Evolutionary conservation across 2,797 vertebrate genomes (phyloP), one percentile per base, ranked within the genome.

Genomic region (Pantherophis vulpinus): DNA sequence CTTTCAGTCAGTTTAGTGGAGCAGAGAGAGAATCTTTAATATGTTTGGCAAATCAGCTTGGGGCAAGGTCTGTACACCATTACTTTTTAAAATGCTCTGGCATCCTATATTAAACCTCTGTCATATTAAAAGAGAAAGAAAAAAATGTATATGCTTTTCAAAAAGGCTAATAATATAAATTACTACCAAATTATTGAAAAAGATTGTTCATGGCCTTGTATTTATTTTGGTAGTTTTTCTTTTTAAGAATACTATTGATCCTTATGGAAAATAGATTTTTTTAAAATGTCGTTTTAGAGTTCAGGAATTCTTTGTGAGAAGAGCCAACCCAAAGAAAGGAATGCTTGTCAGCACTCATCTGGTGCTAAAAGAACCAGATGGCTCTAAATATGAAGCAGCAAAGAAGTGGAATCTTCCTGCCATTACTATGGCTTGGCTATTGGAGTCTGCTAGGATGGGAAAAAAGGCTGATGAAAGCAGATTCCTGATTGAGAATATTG

Each of bases 261-360:
- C 51, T 55, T 70, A 90, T 59, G 16, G 32, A 60, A 83, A 93
- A 27, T 60, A 11, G n/a, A 5, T 16, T 25, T n/a, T 37, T 83
- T 47, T 9, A 4, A 51, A 5, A 89, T 86, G 14, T 60, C 14
- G 93, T 95, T 97, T 88, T 94, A 99, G 99, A 89, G 99, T 99
- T 93, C 99, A 99, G 94, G 99, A 99, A 95, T 99, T 98, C 97
- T 99, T 99, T 97, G 99, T 99, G 93, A 98, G 99, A 59, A 98
- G 98, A 93, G 98, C 98, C 92, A 99, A 98, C 90, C 97, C 96
- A 7, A 99, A 98, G 95, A 99, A 99, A 95, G 98, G 98, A 91
- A 99, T 99, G 99, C 90, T 99, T 97, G 99, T 99, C 95, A 99
- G 98, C 96, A 99, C 98, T 86, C 99, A 99, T 92, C 98, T 99